phyloP scores from a whole-genome alignment of 2,888 invertebrate species.

The Frankliniella fusca region DNA sequence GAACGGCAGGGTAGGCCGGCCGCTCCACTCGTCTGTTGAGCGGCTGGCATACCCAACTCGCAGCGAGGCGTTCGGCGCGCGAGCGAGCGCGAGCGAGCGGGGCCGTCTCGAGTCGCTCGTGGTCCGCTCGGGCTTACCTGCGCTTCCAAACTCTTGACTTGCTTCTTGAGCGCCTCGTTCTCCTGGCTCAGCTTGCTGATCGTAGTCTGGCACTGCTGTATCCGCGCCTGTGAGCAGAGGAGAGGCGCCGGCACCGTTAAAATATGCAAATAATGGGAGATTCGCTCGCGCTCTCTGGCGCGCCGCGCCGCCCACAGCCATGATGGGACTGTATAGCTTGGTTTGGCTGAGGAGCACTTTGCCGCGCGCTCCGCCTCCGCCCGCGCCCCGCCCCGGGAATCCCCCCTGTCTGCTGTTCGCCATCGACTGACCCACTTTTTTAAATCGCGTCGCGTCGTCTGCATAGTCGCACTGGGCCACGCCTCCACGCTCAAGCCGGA shows the following conservation, averaged over 20 bases:
- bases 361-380: no score
- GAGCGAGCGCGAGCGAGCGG: no score
- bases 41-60: not conserved
- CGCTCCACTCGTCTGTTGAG: not conserved
- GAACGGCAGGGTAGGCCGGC: not conserved
- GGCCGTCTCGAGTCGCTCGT: no score
- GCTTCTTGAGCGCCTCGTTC: conserved; percentile 62
- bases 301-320: no score
- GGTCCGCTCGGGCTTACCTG: no score
- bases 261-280: no score
- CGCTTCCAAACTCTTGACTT: conserved; percentile 49
- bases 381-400: no score
- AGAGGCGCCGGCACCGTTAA: not conserved
- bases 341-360: no score
- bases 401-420: not conserved
- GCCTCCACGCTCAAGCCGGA: no score
- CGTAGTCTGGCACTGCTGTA: conserved; percentile 67
- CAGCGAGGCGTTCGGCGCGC: not conserved
- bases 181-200: conserved; percentile 63
- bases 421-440: conserved; percentile 19
- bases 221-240: conserved; percentile 57
- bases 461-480: not conserved
- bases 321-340: no score
- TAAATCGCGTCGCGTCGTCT: conserved; percentile 3
- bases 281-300: no score